These are phyloP conservation scores for Lophura swinhoii DNA, from an alignment of 2,797 vertebrate species.

Conservation along the genomic window DNA sequence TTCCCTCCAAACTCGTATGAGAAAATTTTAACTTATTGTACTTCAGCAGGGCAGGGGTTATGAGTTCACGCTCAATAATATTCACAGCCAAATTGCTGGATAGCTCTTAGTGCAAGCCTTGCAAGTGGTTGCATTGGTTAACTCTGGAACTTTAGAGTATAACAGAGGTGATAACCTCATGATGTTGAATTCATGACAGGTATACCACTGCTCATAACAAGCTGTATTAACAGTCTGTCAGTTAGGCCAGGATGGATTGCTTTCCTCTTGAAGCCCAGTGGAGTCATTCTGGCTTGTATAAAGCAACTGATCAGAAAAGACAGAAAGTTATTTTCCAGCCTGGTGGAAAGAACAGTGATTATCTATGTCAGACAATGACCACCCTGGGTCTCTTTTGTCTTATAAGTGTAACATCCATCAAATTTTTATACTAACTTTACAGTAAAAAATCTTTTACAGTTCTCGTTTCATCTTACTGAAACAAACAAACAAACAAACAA, in stretches of 20 bases:
- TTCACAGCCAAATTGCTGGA: background rate
- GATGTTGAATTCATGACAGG: background rate
- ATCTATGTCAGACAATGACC: background rate
- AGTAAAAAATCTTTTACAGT: background rate
- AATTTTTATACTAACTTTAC: background rate
- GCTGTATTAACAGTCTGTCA: background rate
- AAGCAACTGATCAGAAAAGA: background rate
- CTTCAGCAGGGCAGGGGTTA: background rate
- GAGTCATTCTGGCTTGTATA: background rate
- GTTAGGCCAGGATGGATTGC: background rate
- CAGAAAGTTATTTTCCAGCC: background rate
- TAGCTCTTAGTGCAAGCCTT: background rate
- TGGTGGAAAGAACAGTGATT: background rate
- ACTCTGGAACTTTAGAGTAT: background rate
- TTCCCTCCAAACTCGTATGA: background rate
- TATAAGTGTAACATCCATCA: background rate
- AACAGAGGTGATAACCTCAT: background rate
- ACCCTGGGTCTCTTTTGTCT: background rate
- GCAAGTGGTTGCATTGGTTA: background rate
- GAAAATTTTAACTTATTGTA: background rate
- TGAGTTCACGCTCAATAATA: background rate
- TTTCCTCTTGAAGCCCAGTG: background rate
- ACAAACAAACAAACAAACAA: accelerated
- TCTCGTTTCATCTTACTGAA: background rate
- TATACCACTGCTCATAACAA: accelerated